These are phyloP conservation scores for Ammodramus savannarum DNA, from an alignment of 2,113 vertebrate genomes.

Conservation along the genomic window DNA sequence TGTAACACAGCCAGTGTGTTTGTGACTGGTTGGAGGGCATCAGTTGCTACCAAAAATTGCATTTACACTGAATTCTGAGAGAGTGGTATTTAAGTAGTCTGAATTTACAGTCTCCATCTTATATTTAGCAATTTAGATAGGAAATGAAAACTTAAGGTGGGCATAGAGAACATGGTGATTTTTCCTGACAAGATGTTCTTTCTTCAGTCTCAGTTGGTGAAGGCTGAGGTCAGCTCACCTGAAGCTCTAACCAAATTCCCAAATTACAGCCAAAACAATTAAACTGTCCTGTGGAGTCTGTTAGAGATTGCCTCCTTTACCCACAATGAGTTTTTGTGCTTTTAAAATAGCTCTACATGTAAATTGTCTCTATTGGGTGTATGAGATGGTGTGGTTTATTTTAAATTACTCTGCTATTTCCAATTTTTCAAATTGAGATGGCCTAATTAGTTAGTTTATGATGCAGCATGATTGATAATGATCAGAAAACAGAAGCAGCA, in stretches of 20 bases:
- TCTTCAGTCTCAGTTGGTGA: fast-evolving
- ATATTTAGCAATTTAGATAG: neutral
- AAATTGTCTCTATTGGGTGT: neutral
- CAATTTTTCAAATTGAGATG: neutral
- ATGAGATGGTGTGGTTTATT: neutral
- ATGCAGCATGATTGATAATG: neutral
- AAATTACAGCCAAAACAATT: neutral
- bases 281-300: neutral
- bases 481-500: neutral
- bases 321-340: neutral
- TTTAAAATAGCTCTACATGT: neutral
- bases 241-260: neutral
- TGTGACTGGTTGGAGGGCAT: neutral
- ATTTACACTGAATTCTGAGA: neutral
- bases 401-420: neutral
- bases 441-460: neutral
- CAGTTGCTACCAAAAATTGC: neutral
- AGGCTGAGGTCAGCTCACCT: neutral
- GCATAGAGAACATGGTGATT: neutral
- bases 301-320: neutral
- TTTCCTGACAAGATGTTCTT: neutral
- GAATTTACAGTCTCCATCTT: neutral
- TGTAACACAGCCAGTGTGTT: neutral
- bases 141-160: neutral
- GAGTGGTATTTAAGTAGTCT: neutral